These are phyloP conservation scores for Hycleus cichorii DNA, from an alignment of 1,140 invertebrate species.

Conservation along the genomic window DNA sequence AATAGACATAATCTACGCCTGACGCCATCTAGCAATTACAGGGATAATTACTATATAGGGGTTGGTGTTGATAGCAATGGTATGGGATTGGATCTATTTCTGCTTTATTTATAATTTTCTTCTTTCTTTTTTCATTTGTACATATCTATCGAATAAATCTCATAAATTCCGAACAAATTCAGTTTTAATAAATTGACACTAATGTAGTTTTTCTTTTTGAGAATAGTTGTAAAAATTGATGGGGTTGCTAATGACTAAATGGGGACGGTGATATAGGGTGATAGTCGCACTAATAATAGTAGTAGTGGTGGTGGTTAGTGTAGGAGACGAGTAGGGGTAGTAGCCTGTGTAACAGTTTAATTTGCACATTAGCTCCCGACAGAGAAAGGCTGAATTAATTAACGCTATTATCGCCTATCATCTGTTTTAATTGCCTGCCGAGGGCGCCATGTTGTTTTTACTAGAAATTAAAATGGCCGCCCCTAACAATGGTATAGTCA, in stretches of 20 bases:
- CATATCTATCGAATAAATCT: too few species aligned
- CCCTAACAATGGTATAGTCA: conserved; percentile 37
- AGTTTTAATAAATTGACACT: too few species aligned
- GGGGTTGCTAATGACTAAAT: too few species aligned
- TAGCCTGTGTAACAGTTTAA: conserved; percentile 42
- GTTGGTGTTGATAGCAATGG: too few species aligned
- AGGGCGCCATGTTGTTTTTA: conserved; percentile 42
- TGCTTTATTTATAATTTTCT: too few species aligned
- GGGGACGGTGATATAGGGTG: not conserved
- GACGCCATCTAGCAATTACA: conserved; percentile 34
- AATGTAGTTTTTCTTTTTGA: too few species aligned
- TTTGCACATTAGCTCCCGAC: conserved; percentile 42
- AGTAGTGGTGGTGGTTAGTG: not conserved
- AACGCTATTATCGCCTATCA: conserved; percentile 44
- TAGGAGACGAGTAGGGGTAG: too few species aligned
- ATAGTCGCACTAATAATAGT: conserved; percentile 1
- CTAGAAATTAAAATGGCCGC: conserved; percentile 43
- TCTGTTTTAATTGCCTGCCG: conserved; percentile 43
- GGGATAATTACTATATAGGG: conserved; percentile 22
- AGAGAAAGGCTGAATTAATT: conserved; percentile 44
- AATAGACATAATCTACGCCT: conserved; percentile 29
- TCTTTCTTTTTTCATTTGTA: too few species aligned
- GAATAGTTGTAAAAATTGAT: too few species aligned
- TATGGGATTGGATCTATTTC: too few species aligned
- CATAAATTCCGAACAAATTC: too few species aligned